phyloP scores from a whole-genome alignment of 2,888 invertebrate species.

The Embidobia sp. region DNA sequence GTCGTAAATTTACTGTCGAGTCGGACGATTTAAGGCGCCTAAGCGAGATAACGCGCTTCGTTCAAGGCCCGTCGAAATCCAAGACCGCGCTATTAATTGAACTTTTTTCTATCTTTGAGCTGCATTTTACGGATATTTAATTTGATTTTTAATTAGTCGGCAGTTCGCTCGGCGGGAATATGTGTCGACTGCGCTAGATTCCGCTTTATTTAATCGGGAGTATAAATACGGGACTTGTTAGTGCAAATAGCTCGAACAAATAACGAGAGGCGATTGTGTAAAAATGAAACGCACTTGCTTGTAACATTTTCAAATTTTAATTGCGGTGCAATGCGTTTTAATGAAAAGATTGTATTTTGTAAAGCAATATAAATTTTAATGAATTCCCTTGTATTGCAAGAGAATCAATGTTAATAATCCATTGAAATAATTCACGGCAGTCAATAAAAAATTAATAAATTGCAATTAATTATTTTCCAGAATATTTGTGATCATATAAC shows the following conservation, averaged over 20 bases:
- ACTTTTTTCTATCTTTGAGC: background rate
- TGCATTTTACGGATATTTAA: conserved; percentile 1
- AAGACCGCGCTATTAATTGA: background rate
- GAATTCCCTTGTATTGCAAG: too few relatives aligned
- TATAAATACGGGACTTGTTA: conserved; percentile 20
- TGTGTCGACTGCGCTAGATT: background rate
- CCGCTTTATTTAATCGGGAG: conserved; percentile 14
- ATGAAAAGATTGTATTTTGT: too few relatives aligned
- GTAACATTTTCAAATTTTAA: too few relatives aligned
- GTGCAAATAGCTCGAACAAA: conserved; percentile 13
- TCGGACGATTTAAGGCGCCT: conserved; percentile 1
- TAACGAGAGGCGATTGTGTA: background rate
- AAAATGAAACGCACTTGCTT: too few relatives aligned
- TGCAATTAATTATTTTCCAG: too few relatives aligned
- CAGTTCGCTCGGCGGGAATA: conserved; percentile 3
- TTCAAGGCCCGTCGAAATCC: conserved; percentile 3
- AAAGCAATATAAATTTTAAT: too few relatives aligned
- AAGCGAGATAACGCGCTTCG: conserved; percentile 1
- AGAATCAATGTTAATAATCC: too few relatives aligned
- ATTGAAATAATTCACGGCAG: too few relatives aligned
- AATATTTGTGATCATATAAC: too few relatives aligned
- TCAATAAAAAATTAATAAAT: too few relatives aligned
- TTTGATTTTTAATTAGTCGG: conserved; percentile 15
- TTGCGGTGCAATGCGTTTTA: too few relatives aligned
- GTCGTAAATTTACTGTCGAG: conserved; percentile 15